phyloP scores from a whole-genome alignment of 2,113 vertebrate genomes.

The Percopsis transmontana region DNA sequence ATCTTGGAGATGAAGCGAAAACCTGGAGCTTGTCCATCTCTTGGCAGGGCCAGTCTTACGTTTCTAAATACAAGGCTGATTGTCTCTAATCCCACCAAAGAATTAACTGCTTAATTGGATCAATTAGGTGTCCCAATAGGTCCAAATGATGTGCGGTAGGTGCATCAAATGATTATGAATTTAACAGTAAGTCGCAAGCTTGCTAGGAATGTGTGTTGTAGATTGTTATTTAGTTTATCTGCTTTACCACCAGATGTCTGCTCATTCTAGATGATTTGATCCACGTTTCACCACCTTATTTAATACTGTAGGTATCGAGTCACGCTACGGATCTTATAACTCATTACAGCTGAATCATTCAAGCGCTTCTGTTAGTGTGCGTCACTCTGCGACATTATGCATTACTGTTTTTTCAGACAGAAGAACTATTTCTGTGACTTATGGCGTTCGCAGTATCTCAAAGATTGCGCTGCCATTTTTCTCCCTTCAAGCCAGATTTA shows the following conservation, averaged over 20 bases:
- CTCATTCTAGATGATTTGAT: slow-evolving; percentile 12
- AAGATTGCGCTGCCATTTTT: slow-evolving; percentile 77
- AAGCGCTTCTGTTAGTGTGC: slow-evolving; percentile 55
- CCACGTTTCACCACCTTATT: slow-evolving; percentile 41
- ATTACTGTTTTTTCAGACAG: slow-evolving; percentile 71
- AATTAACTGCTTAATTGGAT: slow-evolving; percentile 76
- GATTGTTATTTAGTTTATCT: slow-evolving; percentile 26
- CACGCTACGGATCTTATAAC: slow-evolving; percentile 20
- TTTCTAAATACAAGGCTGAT: slow-evolving; percentile 50
- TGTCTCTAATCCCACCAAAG: slow-evolving; percentile 69
- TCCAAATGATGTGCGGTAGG: slow-evolving; percentile 42
- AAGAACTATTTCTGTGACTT: slow-evolving; percentile 80
- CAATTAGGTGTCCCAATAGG: slow-evolving; percentile 72
- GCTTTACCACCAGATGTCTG: slow-evolving; percentile 3
- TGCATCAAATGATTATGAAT: slow-evolving; percentile 37
- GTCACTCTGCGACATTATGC: slow-evolving; percentile 68
- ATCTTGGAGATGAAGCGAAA: slow-evolving; percentile 61
- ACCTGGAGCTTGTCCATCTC: slow-evolving; percentile 71
- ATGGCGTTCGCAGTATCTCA: slow-evolving; percentile 78
- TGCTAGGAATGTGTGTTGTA: slow-evolving; percentile 9
- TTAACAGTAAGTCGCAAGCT: slow-evolving; percentile 4
- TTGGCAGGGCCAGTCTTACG: slow-evolving; percentile 57
- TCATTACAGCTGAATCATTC: slow-evolving; percentile 42
- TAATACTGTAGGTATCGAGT: slow-evolving; percentile 36
- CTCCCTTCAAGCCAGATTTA: slow-evolving; percentile 79